Evolutionary conservation across 2,113 vertebrate species (phyloP).

Genomic region (Boulengeromyrus knoepffleri): DNA sequence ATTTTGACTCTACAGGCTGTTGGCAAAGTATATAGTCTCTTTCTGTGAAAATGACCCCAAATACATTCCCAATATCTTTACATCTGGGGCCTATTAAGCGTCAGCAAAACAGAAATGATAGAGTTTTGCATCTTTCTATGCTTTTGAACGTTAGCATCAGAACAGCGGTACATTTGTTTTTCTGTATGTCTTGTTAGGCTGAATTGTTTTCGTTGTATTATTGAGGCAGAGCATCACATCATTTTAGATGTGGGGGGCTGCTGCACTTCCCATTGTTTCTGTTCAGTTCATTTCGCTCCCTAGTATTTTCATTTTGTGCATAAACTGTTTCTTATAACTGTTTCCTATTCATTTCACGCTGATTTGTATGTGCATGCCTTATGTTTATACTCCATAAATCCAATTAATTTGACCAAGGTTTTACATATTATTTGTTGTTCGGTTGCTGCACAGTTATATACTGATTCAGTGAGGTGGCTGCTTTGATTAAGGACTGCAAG

Average conservation of each 20-base stretch:
- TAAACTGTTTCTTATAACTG: neutral
- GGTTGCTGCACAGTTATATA: neutral
- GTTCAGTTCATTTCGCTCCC: neutral
- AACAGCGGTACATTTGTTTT: neutral
- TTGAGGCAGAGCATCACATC: neutral
- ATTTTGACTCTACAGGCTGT: neutral
- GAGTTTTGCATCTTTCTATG: neutral
- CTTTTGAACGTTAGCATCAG: neutral
- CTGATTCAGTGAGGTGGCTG: neutral
- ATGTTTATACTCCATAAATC: neutral
- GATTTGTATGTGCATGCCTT: neutral
- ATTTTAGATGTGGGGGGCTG: neutral
- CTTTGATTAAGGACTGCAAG: neutral
- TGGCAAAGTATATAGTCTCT: neutral
- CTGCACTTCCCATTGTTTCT: neutral
- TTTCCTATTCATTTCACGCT: neutral
- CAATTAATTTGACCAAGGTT: neutral
- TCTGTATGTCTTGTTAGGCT: neutral
- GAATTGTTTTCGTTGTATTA: neutral
- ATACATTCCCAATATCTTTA: neutral
- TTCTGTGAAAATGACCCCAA: neutral
- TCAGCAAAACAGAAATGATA: neutral
- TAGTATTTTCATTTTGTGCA: neutral
- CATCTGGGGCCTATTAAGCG: neutral
- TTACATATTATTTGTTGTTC: neutral